Conservation (phyloP, 1,140 invertebrate species). For the Hylyphantes graminicola region DNA sequence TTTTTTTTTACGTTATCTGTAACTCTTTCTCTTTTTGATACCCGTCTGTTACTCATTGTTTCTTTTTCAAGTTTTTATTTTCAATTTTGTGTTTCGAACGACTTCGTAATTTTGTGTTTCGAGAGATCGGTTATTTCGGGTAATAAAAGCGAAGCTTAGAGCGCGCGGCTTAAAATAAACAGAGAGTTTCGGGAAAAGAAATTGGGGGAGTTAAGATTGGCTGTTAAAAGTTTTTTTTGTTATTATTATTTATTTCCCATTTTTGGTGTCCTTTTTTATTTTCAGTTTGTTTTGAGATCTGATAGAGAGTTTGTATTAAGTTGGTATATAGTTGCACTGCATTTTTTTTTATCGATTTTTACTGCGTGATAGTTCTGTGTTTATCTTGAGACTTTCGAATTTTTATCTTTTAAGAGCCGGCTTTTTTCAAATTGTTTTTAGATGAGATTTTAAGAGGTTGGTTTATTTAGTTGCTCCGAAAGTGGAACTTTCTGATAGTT, state of each 20-base stretch:
- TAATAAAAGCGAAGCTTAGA: constrained; percentile 46
- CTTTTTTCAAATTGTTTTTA: constrained; percentile 42
- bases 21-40: constrained; percentile 50
- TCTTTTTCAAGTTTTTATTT: constrained; percentile 59
- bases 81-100: constrained; percentile 35
- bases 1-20: constrained; percentile 44
- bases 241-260: constrained; percentile 4
- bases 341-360: constrained; percentile 38
- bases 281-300: constrained; percentile 53
- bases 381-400: constrained; percentile 42
- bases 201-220: constrained; percentile 57
- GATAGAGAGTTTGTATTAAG: constrained; percentile 51
- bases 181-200: constrained; percentile 45
- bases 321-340: constrained; percentile 30
- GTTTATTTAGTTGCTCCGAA: too few relatives aligned
- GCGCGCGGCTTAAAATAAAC: constrained; percentile 55
- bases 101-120: too few relatives aligned
- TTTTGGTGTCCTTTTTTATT: constrained; percentile 13
- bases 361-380: constrained; percentile 38
- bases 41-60: constrained; percentile 50
- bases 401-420: constrained; percentile 19
- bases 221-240: constrained; percentile 55
- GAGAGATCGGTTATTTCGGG: too few relatives aligned
- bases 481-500: too few relatives aligned
- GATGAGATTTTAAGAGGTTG: constrained; percentile 10